Conservation (phyloP, 1,140 invertebrate species). For the Meloidogyne floridensis region DNA sequence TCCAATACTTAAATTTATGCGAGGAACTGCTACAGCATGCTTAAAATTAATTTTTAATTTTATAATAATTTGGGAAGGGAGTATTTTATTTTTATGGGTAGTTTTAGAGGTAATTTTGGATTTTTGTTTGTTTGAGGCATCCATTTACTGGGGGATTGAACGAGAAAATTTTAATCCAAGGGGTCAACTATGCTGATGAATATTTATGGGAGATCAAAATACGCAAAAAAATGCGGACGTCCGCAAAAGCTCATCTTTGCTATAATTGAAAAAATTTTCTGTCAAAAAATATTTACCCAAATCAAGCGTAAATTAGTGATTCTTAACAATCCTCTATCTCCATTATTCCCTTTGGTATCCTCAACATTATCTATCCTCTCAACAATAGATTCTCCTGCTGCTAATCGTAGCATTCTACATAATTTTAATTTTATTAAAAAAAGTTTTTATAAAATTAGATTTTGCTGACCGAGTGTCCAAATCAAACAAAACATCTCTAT, state of each 20-base stretch:
- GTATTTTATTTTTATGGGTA: too few relatives aligned
- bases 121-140: too few relatives aligned
- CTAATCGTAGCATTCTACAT: conserved; percentile 43
- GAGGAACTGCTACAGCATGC: conserved; percentile 76
- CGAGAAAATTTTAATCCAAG: neutral
- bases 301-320: conserved; percentile 56
- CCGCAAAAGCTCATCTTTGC: too few relatives aligned
- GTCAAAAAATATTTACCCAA: conserved; percentile 62
- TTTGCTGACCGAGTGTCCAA: conserved; percentile 43
- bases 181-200: too few relatives aligned
- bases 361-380: conserved; percentile 89
- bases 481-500: conserved; percentile 56
- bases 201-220: too few relatives aligned
- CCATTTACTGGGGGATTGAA: too few relatives aligned
- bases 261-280: too few relatives aligned
- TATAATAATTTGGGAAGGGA: conserved; percentile 25
- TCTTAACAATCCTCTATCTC: conserved; percentile 75
- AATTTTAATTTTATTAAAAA: conserved; percentile 36
- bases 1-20: conserved; percentile 87
- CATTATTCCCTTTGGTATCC: conserved; percentile 94
- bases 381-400: conserved; percentile 77
- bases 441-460: neutral
- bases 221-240: too few relatives aligned
- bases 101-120: too few relatives aligned
- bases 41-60: conserved; percentile 24